A percentile compares a stretch with the other conserved stretches of the same genome.
Conservation (phyloP, 2,797 vertebrate genomes). For the Rhynchonycteris naso region DNA sequence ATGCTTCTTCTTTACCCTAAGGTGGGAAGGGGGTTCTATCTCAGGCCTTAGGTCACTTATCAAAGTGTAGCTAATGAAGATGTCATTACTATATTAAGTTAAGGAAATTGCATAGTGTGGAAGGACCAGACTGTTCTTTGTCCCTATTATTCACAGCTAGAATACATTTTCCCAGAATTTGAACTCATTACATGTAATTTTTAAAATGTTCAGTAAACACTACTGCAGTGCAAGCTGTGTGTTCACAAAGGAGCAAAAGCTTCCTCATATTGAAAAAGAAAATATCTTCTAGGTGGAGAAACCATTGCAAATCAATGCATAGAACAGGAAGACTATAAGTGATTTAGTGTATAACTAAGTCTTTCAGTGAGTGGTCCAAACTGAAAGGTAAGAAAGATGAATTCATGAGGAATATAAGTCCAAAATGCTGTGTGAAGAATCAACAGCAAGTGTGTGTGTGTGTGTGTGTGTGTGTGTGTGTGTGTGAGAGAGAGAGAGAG, state of each 20-base stretch:
- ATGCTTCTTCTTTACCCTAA: not conserved
- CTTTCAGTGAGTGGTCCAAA: not conserved
- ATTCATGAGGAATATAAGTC: not conserved
- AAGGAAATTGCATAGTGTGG: not conserved
- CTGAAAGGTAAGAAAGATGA: not conserved
- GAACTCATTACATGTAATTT: not conserved
- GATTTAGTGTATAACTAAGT: not conserved
- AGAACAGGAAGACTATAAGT: not conserved
- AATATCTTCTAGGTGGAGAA: not conserved
- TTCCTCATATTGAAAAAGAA: not conserved
- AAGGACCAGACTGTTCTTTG: not conserved
- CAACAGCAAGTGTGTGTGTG: not conserved
- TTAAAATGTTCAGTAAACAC: not conserved
- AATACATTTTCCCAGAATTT: not conserved
- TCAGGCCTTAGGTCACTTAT: not conserved
- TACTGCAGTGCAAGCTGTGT: not conserved
- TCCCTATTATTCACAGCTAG: not conserved
- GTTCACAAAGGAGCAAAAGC: not conserved
- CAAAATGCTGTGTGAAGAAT: not conserved
- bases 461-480: too few species aligned
- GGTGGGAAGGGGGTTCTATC: not conserved
- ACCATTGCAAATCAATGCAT: not conserved
- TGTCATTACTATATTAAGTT: not conserved
- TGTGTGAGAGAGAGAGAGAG: too few species aligned
- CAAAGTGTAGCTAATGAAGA: not conserved